Conservation (phyloP, 2,797 vertebrate species). For the Rhynchonycteris naso region DNA sequence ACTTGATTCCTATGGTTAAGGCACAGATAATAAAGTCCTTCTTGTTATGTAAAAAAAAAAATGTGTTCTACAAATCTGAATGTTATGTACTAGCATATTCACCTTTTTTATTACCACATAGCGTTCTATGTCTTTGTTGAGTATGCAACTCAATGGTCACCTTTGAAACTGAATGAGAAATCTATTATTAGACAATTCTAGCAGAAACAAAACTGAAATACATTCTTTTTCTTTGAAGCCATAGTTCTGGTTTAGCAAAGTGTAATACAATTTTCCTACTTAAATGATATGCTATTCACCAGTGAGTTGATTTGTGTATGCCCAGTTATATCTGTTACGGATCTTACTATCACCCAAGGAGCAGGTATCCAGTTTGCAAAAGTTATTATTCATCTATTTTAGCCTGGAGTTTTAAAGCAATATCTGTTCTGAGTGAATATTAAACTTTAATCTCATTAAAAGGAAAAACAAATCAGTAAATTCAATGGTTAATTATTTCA, state of each 20-base stretch:
- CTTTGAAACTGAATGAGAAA: not conserved
- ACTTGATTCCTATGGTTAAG: not conserved
- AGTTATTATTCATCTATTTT: conserved; percentile 3
- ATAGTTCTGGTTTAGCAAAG: not conserved
- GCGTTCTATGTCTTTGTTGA: not conserved
- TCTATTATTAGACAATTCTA: not conserved
- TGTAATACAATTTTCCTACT: not conserved
- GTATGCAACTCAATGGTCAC: not conserved
- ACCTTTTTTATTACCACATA: not conserved
- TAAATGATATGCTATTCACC: not conserved
- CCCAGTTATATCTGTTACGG: not conserved
- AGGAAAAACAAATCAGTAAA: not conserved
- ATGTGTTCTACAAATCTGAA: not conserved
- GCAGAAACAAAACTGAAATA: not conserved
- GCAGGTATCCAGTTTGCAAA: conserved; percentile 1
- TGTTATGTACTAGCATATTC: not conserved
- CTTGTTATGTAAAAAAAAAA: not conserved
- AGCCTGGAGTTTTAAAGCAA: not conserved
- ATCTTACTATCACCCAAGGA: not conserved
- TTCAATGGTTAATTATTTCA: not conserved
- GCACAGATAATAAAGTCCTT: not conserved
- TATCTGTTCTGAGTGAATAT: not conserved
- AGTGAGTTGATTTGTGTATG: not conserved
- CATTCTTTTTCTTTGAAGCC: not conserved
- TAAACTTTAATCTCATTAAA: not conserved